Evolutionary conservation across 2,113 vertebrate genomes (phyloP).

Genomic region (Poeciliopsis retropinna): DNA sequence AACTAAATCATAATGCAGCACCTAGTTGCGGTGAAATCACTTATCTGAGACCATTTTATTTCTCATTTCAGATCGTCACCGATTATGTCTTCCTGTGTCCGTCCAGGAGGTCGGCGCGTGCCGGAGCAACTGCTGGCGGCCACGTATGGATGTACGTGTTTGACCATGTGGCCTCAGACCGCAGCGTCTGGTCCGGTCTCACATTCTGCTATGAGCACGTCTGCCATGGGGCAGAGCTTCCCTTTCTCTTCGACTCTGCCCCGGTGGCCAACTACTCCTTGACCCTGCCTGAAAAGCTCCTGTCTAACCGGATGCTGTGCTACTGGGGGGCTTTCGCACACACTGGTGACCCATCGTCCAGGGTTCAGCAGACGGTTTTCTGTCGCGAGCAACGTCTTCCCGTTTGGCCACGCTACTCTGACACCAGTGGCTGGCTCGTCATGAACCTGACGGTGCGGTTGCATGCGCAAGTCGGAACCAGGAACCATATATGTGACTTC

Average conservation of each 20-base stretch:
- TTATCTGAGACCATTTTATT: neutral
- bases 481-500: conserved; percentile 79
- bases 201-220: conserved; percentile 74
- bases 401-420: conserved; percentile 70
- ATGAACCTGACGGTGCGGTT: conserved; percentile 78
- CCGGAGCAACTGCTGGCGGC: conserved; percentile 44
- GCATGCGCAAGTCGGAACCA: conserved; percentile 68
- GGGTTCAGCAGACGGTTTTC: conserved; percentile 64
- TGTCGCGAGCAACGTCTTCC: conserved; percentile 70
- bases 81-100: conserved; percentile 82
- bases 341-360: conserved; percentile 69
- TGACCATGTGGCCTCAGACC: conserved; percentile 74
- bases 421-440: conserved; percentile 65
- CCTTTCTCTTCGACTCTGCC: conserved; percentile 78
- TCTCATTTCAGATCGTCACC: conserved; percentile 74
- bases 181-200: conserved; percentile 71
- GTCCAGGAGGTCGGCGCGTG: conserved; percentile 64
- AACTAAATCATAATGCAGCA: neutral
- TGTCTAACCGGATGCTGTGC: conserved; percentile 79
- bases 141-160: conserved; percentile 79
- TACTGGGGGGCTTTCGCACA: conserved; percentile 80
- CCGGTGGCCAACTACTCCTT: conserved; percentile 76
- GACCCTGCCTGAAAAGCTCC: conserved; percentile 62
- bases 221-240: conserved; percentile 81
- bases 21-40: neutral